Base-by-base conservation (phyloP, 2,113 vertebrate species). In the Boleophthalmus pectinirostris region DNA sequence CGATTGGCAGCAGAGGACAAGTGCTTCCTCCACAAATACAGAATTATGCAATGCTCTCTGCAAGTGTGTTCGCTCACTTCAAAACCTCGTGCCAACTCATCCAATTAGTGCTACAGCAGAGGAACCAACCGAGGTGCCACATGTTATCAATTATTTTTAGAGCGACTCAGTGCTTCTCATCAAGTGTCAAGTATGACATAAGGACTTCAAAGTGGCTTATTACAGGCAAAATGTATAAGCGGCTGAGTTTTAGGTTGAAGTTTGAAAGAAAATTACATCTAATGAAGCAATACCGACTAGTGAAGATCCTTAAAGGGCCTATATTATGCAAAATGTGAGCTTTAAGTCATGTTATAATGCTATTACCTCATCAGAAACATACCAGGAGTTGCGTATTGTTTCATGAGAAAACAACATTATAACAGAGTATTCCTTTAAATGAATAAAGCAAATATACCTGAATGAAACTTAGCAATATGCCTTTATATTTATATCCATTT, bases 1-100 rank as follows among this genome's bases (percentile, higher is more conserved):
- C 57, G 25, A 68, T 72, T 67, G 77, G 80, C 70, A 75, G 77
- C 65, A 72, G 33, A 74, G 68, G 83, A 89, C 79, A 77, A 87
- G 63, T 20, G 29, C 60, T 76, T 65, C 9, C 70, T 80, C 60
- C 72, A 78, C 74, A 77, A 61, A 80, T 72, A 70, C 77, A 68
- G 61, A 45, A 76, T 87, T 89, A 89, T 0, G 54, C 72, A 88
- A 85, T n/a, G 15, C 29, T 16, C 23, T 0, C 66, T 81, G 29
- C 38, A 43, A 66, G 24, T 46, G 47, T 66, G 65, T 43, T 66
- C 65, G 12, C 45, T 46, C 65, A 66, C 58, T 54, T 67, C 70
- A 49, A 79, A 45, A 51, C 66, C 60, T 14, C 21, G 63, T 76
- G 73, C 56, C 38, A 79, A 80, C 79, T 72, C 74, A 70, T 75